Conservation (phyloP, 2,797 vertebrate species). For the Aselliscus stoliczkanus region DNA sequence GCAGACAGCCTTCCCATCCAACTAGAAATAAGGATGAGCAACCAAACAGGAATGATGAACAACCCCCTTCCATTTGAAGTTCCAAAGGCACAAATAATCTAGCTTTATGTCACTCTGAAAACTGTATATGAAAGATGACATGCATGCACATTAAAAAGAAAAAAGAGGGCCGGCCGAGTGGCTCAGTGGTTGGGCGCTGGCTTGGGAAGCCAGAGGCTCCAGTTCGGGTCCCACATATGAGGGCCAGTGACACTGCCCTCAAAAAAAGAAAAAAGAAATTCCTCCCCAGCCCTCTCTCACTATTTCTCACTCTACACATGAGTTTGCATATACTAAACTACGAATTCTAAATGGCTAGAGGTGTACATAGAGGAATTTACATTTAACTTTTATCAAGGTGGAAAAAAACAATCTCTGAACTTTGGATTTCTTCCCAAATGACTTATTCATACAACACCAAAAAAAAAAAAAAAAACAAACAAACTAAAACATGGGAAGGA, state of each 20-base stretch:
- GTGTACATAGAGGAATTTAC: background rate
- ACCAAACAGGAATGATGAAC: background rate
- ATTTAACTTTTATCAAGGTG: conserved; percentile 44
- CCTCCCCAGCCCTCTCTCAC: background rate
- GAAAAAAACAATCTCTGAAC: background rate
- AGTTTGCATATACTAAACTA: background rate
- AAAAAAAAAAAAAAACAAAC: too few species aligned
- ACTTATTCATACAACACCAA: background rate
- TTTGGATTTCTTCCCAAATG: conserved; percentile 46
- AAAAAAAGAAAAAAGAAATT: background rate
- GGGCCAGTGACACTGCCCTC: too few species aligned
- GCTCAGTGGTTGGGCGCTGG: too few species aligned
- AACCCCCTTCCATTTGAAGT: background rate
- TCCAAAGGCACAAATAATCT: background rate
- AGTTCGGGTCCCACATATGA: too few species aligned
- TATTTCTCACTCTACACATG: background rate
- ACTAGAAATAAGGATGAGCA: background rate
- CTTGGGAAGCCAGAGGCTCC: too few species aligned
- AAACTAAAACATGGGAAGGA: background rate
- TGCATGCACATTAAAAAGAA: background rate
- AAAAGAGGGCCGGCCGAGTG: too few species aligned
- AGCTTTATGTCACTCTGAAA: background rate
- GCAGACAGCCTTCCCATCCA: background rate
- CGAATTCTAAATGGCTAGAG: too few species aligned
- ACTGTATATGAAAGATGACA: background rate